Percentiles rank a stretch among this genome's conserved stretches.
These are phyloP conservation scores for Drosophila ohnishii DNA, from an alignment of 1,140 invertebrate genomes.

Conservation along the genomic window DNA sequence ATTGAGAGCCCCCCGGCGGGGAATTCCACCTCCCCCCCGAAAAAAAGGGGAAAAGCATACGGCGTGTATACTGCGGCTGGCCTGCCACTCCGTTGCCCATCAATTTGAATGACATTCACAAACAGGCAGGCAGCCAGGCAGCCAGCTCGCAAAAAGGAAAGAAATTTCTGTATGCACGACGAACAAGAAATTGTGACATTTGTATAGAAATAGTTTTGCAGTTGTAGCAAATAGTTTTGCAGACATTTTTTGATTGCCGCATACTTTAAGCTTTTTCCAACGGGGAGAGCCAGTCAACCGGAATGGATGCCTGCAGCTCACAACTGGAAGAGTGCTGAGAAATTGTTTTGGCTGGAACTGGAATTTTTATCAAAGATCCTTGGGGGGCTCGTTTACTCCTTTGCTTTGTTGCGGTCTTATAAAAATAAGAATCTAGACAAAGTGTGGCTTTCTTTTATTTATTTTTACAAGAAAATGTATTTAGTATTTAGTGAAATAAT, in stretches of 20 bases:
- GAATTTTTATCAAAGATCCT: constrained; percentile 24
- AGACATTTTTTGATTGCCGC: constrained; percentile 79
- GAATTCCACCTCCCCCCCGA: background rate
- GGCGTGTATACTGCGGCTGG: constrained; percentile 32
- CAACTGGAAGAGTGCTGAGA: constrained; percentile 35
- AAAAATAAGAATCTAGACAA: background rate
- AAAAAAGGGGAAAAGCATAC: constrained; percentile 8
- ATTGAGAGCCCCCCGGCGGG: constrained; percentile 56
- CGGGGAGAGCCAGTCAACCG: constrained; percentile 20
- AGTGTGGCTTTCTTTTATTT: background rate
- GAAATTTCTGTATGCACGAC: constrained; percentile 42
- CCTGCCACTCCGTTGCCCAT: constrained; percentile 60
- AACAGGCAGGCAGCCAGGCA: constrained; percentile 42
- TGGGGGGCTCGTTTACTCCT: constrained; percentile 21
- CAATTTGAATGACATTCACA: constrained; percentile 80
- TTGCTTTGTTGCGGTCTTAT: constrained; percentile 17
- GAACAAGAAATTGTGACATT: constrained; percentile 74
- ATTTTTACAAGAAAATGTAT: background rate
- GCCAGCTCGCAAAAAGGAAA: constrained; percentile 28
- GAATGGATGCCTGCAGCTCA: constrained; percentile 43
- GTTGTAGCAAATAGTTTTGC: constrained; percentile 72
- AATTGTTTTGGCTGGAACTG: constrained; percentile 41
- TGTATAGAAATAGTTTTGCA: constrained; percentile 79
- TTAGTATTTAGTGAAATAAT: background rate
- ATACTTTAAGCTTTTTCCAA: constrained; percentile 59